Evolutionary conservation across 1,140 invertebrate species (phyloP), one percentile per base, ranked within the genome.

Genomic region (Anastrepha ludens): DNA sequence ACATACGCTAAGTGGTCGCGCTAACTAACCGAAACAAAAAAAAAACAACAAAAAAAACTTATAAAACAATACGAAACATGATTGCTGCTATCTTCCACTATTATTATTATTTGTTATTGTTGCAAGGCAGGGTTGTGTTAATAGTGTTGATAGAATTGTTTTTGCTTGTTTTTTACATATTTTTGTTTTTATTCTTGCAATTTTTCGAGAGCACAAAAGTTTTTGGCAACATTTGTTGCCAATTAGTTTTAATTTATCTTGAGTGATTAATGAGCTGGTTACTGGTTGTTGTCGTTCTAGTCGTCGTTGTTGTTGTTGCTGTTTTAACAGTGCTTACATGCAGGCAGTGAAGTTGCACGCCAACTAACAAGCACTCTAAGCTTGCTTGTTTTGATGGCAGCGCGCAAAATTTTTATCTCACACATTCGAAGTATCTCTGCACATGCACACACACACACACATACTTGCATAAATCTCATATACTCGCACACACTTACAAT

Each of bases 231-330:
- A 70, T 44, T 70, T 70, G 65, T 44, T 70, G 29, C 65, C 65
- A 70, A 70, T 70, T 70, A 70, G 65, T 44, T 41, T 70, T 70
- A 70, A 70, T 70, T 70, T 70, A 70, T 70, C 65, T 70, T 13
- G 29, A 44, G 39, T 70, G 65, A 70, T 70, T 44, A 70, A 44
- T 44, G 29, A 44, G 39, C 29, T 70, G 9, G 6, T 70, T 39
- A 39, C 20, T 70, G 6, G 1, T 11, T 55, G 50, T 55, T 55
- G 50, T 11, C 11, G 50, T 29, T 29, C 29, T 11, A 55, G 50
- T 55, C 50, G 50, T 2, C 8, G 20, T 20, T 67, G 64, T 67
- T 20, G 9, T 64, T 64, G n/a, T 64, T 64, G 6, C 20, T 39
- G 3, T 67, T 29, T 55, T 55, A 55, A 11, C 11, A 55, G 50